A percentile compares a stretch with the other conserved stretches of the same genome.
phyloP scores from a whole-genome alignment of 2,797 vertebrate genomes.

The Sarcophilus harrisii region DNA sequence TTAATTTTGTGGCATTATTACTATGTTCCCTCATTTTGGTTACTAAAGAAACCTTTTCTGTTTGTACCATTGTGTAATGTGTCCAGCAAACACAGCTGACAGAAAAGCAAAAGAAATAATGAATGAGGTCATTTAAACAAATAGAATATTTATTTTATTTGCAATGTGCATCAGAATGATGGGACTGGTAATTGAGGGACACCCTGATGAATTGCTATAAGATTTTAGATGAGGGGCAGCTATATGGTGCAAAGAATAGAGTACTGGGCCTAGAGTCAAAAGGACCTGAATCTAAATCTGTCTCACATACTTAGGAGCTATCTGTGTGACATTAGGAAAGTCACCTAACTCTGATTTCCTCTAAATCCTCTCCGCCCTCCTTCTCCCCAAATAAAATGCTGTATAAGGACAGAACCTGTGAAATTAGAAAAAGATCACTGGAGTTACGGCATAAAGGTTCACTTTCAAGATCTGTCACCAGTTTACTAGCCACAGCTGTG shows the following conservation, averaged over 20 bases:
- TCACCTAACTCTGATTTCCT: neutral
- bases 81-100: neutral
- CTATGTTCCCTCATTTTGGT: neutral
- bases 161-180: neutral
- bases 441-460: neutral
- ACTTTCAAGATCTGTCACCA: neutral
- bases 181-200: neutral
- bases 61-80: neutral
- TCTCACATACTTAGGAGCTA: neutral
- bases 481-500: neutral
- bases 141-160: neutral
- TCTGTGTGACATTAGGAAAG: neutral
- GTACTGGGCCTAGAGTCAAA: too few relatives aligned
- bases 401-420: neutral
- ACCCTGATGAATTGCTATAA: neutral
- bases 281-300: neutral
- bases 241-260: neutral
- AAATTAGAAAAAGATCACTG: neutral
- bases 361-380: too few relatives aligned
- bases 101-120: neutral
- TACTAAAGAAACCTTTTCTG: slow-evolving; percentile 1
- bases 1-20: slow-evolving; percentile 32
- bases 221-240: neutral
- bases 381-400: neutral
- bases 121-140: neutral